Conservation (phyloP, 2,797 vertebrate species). For the Halcyon chelicuti region DNA sequence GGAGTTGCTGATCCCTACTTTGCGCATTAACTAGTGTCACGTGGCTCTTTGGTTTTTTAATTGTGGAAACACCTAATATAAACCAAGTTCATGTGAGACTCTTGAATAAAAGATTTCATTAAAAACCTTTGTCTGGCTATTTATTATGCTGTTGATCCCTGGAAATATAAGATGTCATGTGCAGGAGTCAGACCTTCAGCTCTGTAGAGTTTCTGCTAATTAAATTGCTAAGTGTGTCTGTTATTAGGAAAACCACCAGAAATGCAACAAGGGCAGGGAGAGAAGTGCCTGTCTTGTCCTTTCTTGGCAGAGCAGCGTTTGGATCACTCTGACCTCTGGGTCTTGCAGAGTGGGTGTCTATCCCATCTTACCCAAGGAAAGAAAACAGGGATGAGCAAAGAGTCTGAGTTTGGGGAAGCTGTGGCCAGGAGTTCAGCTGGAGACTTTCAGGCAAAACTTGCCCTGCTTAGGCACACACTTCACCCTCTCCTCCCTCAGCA, state of each 20-base stretch:
- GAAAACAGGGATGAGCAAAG: background rate
- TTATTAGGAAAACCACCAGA: conserved; percentile 22
- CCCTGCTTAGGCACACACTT: background rate
- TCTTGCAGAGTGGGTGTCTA: background rate
- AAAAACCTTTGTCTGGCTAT: conserved; percentile 48
- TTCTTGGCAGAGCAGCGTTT: background rate
- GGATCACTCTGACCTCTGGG: background rate
- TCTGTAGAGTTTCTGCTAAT: conserved; percentile 43
- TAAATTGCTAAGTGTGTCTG: conserved; percentile 45
- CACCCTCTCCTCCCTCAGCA: conserved; percentile 1
- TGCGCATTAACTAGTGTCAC: background rate
- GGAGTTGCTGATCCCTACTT: background rate
- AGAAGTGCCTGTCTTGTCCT: background rate
- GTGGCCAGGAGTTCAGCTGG: background rate
- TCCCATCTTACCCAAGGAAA: background rate
- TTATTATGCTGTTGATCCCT: conserved; percentile 45
- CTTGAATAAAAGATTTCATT: conserved; percentile 63
- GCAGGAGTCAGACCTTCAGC: conserved; percentile 45
- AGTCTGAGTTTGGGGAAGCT: background rate
- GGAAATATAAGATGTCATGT: conserved; percentile 37
- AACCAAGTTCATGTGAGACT: background rate
- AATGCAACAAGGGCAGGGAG: conserved; percentile 1
- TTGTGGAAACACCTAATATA: conserved; percentile 9
- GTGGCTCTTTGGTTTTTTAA: background rate
- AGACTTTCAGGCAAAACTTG: background rate